phyloP scores from a whole-genome alignment of 1,140 invertebrate genomes.

The Pararge aegeria region DNA sequence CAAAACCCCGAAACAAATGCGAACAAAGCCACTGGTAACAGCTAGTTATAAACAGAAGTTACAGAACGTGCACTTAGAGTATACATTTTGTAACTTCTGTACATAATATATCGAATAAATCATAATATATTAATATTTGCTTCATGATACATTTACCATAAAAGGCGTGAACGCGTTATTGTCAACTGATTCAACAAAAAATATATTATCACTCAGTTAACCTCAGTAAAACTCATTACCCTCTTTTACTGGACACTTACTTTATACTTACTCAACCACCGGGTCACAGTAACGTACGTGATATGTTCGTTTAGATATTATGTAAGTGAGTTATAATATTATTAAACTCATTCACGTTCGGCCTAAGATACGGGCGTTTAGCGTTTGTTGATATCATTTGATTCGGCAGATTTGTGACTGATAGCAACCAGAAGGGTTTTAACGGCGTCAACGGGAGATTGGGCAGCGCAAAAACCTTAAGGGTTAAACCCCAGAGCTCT shows the following conservation, averaged over 20 bases:
- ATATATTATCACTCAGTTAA: constrained; percentile 2
- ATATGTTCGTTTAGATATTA: constrained; percentile 15
- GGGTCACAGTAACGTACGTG: constrained; percentile 13
- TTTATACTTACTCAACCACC: background rate
- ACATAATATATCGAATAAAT: too few relatives aligned
- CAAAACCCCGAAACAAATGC: too few relatives aligned
- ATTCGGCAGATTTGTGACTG: too few relatives aligned
- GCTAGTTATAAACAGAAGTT: too few relatives aligned
- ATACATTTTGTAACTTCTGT: too few relatives aligned
- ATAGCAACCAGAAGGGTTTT: too few relatives aligned
- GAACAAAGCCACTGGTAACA: too few relatives aligned
- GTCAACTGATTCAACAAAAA: background rate
- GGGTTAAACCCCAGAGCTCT: too few relatives aligned
- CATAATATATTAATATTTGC: background rate
- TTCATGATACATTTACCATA: background rate
- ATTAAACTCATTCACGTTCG: constrained; percentile 20
- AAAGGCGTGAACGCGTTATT: background rate
- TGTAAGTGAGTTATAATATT: constrained; percentile 20
- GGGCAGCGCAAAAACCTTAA: too few relatives aligned
- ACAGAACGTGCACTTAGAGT: too few relatives aligned
- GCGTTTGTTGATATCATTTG: background rate
- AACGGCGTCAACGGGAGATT: too few relatives aligned
- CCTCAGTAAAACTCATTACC: constrained; percentile 15
- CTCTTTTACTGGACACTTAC: constrained; percentile 3
- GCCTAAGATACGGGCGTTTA: constrained; percentile 1